Evolutionary conservation across 2,888 invertebrate species (phyloP), one percentile per base, ranked within the genome.

Genomic region (Ochropleura plecta): DNA sequence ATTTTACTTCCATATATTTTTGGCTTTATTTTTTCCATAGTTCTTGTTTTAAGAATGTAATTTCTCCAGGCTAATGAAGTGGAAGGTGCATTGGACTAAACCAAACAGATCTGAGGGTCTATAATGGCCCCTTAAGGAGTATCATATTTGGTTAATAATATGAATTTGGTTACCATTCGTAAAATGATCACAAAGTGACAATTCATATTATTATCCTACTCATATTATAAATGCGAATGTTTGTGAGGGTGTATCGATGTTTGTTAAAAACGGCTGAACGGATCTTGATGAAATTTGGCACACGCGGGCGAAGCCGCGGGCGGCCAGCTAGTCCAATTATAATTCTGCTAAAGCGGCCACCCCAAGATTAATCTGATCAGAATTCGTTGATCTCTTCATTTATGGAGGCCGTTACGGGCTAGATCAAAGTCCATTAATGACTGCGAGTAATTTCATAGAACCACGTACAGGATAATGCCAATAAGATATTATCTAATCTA

Each of bases 401-500:
- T 49, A 53, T 53, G 46, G 48, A 30, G 1, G 30, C 5, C 60
- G 49, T 59, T 57, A 44, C 8, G 49, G 18, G 40, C 51, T 16
- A 40, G 18, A 53, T n/a, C 60, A 59, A 53, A 67, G 51, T 57
- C 30, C 12, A 76, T 12, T 5, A 9, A 49, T n/a, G n/a, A 76
- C 18, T 7, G 8, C 20, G 42, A 60, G 12, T 49, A 55, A 46
- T 81, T 74, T n/a, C 6, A 57, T n/a, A 30, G 66, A 63, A 63
- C 76, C 30, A 67, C 8, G 18, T 76, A 67, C 14, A 81, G 46
- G 68, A 64, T 81, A 64, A 76, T 51, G 18, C 14, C 30, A 46
- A 18, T 48, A 18, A 59, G 53, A 49, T 70, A 70, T 63, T 67
- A 66, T 78, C 83, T 82, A 71, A 79, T 71, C 71, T 59, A 53